These are phyloP conservation scores for Mixornis gularis DNA, from an alignment of 2,113 vertebrate species.

Conservation along the genomic window DNA sequence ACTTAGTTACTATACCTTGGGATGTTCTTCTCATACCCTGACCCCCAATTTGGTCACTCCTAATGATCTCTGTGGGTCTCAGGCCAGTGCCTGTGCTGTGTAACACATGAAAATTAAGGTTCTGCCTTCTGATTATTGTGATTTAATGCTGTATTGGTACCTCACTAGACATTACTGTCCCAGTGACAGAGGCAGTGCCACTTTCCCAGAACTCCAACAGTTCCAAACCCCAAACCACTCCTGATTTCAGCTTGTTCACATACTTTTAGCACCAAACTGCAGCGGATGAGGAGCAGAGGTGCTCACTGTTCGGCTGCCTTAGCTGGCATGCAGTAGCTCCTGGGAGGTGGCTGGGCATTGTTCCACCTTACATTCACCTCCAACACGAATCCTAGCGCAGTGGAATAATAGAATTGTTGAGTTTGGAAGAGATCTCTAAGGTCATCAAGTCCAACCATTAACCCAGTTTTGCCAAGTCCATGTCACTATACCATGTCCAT, in stretches of 20 bases:
- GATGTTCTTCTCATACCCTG: background rate
- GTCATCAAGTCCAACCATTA: background rate
- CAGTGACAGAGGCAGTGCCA: background rate
- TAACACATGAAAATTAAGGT: background rate
- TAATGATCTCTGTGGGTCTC: background rate
- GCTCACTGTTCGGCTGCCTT: background rate
- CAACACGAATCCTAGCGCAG: background rate
- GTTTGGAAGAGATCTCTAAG: background rate
- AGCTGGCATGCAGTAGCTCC: background rate
- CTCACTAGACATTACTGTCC: background rate
- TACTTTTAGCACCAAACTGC: background rate
- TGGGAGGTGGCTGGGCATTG: background rate
- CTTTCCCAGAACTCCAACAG: background rate
- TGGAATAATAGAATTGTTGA: background rate
- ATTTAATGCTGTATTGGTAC: background rate
- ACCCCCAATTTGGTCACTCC: background rate
- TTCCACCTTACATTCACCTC: background rate
- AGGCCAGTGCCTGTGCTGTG: rapidly evolving
- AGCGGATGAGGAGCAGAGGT: background rate
- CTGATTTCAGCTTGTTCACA: background rate
- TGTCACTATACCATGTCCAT: background rate
- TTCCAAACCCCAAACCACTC: background rate
- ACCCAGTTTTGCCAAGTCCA: background rate
- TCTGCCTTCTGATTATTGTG: background rate
- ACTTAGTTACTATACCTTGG: background rate